A percentile compares a stretch with the other conserved stretches of the same genome.
phyloP scores from a whole-genome alignment of 2,113 vertebrate genomes.

The Oryzias melastigma region DNA sequence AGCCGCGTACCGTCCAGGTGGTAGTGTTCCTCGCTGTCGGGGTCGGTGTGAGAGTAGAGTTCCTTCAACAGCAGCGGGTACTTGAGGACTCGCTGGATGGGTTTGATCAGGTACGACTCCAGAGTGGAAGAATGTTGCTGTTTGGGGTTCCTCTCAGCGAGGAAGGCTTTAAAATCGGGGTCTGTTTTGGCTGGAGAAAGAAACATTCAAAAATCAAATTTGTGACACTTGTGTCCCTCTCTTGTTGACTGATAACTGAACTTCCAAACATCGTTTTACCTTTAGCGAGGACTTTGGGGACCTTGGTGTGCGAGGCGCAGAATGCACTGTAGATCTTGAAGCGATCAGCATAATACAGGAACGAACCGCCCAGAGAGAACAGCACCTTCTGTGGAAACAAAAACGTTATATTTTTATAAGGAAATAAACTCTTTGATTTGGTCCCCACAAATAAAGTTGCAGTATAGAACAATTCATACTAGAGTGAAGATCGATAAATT shows the following conservation, averaged over 20 bases:
- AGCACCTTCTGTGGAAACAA: constrained; percentile 86
- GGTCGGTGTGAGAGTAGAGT: constrained; percentile 89
- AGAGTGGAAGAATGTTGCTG: constrained; percentile 92
- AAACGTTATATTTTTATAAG: background rate
- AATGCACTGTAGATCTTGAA: constrained; percentile 99
- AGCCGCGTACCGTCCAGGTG: constrained; percentile 86
- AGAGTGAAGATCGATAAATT: too few relatives aligned
- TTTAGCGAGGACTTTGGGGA: constrained; percentile 96
- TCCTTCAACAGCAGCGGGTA: constrained; percentile 93
- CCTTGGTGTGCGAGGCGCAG: constrained; percentile 98
- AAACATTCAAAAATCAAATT: background rate
- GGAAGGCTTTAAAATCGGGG: constrained; percentile 90
- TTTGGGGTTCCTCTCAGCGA: constrained; percentile 90
- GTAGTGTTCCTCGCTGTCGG: constrained; percentile 94
- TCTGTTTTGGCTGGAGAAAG: constrained; percentile 86
- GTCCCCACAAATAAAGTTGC: too few relatives aligned
- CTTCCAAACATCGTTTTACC: constrained; percentile 69
- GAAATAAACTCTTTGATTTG: too few relatives aligned
- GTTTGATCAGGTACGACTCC: constrained; percentile 98
- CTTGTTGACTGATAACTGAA: too few relatives aligned
- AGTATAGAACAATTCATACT: too few relatives aligned
- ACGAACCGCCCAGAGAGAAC: constrained; percentile 96
- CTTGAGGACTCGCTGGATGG: constrained; percentile 96
- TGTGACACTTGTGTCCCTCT: too few relatives aligned
- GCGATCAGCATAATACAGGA: constrained; percentile 95